Conservation (phyloP, 1,140 invertebrate genomes). For the Drosophila nebulosa region DNA sequence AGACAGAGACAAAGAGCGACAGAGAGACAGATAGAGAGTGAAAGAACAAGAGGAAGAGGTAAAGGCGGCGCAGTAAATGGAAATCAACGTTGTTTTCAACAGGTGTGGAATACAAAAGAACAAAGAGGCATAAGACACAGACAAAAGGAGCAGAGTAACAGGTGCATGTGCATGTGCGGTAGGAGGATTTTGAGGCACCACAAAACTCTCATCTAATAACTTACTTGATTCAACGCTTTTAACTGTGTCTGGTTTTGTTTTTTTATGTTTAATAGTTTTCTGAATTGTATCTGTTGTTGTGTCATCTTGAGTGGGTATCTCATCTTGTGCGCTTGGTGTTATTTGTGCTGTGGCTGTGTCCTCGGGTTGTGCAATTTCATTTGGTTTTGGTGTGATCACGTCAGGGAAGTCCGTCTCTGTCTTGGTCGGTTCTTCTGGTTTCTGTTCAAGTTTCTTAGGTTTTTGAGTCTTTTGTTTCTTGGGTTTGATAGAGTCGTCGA, state of each 20-base stretch:
- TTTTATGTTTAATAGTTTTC: constrained; percentile 76
- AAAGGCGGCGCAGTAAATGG: constrained; percentile 42
- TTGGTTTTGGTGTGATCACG: constrained; percentile 49
- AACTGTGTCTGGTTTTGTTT: constrained; percentile 75
- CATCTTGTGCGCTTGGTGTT: constrained; percentile 76
- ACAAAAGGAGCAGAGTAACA: constrained; percentile 49
- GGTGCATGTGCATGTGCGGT: constrained; percentile 45
- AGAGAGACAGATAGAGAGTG: constrained; percentile 22
- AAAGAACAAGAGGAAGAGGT: constrained; percentile 30
- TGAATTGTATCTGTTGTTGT: constrained; percentile 70
- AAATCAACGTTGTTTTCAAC: constrained; percentile 50
- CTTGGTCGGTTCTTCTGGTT: constrained; percentile 49
- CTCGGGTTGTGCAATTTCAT: constrained; percentile 70
- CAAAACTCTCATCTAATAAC: constrained; percentile 67
- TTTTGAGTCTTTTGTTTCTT: constrained; percentile 20
- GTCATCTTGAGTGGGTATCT: constrained; percentile 69
- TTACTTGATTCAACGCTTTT: constrained; percentile 79
- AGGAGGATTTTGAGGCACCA: constrained; percentile 43
- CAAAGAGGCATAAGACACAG: constrained; percentile 63
- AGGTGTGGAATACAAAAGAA: constrained; percentile 29
- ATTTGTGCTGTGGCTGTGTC: constrained; percentile 77
- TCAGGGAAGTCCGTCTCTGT: constrained; percentile 46
- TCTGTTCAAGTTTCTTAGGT: constrained; percentile 4
- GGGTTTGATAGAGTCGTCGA: constrained; percentile 26
- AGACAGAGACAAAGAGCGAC: neutral